Evolutionary conservation across 2,113 vertebrate genomes (phyloP).

Genomic region (Lichenostomus cassidix): DNA sequence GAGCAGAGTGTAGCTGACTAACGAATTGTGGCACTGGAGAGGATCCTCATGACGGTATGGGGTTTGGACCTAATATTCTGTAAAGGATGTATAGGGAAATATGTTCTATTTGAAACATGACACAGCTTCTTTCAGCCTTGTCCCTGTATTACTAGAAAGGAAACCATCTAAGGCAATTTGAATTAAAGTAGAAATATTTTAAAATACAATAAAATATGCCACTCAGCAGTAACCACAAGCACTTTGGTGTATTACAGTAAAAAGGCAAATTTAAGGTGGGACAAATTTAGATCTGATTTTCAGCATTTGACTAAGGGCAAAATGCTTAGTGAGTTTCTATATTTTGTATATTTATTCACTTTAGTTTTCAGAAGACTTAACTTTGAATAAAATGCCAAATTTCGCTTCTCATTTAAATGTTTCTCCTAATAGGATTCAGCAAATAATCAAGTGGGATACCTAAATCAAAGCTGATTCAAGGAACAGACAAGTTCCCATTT

Average conservation of each 20-base stretch:
- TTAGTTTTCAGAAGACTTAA: neutral
- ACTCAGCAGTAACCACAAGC: neutral
- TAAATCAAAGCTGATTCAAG: neutral
- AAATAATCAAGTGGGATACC: neutral
- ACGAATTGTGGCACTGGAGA: neutral
- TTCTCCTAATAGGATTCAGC: neutral
- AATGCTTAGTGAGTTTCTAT: neutral
- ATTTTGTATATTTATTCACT: neutral
- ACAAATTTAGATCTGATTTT: neutral
- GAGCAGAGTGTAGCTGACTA: no score
- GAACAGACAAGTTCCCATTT: neutral
- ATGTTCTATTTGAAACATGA: neutral
- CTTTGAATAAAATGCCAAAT: neutral
- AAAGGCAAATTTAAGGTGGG: neutral
- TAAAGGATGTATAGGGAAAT: neutral
- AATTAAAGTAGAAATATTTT: neutral
- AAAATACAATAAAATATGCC: neutral
- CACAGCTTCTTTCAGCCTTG: neutral
- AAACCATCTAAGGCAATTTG: neutral
- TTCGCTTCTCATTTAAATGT: neutral
- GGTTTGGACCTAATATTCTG: neutral
- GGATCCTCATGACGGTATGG: neutral
- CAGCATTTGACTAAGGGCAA: neutral
- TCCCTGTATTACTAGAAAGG: neutral
- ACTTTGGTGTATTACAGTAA: neutral